Evolutionary conservation across 2,888 invertebrate genomes (phyloP), one percentile per base, ranked within the genome.

Genomic region (Macropis europaea): DNA sequence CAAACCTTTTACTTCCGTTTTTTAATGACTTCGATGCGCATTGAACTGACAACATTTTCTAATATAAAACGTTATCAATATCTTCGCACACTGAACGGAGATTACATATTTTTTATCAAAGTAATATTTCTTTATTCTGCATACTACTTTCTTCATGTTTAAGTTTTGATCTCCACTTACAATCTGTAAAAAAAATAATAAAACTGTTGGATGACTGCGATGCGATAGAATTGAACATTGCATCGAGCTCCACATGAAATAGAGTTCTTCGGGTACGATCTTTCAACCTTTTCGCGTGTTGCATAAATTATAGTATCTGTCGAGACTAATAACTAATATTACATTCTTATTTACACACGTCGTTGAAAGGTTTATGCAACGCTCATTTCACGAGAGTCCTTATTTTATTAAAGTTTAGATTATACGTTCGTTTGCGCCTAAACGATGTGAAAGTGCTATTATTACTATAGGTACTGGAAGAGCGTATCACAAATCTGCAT

Each of bases 281-380:
- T 67, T 50, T 57, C 4, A 45, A 69, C 69, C 68, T 69, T 57
- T 57, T 19, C 57, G 13, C 40, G 47, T 15, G 40, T 11, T 6
- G 28, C 15, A 47, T 48, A 56, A 68, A 68, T 66, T 66, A 57
- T 38, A 19, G 36, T 15, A 7, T 24, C 24, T 57, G 26, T 52
- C 68, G 13, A 7, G 17, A 9, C 15, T 30, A 45, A 45, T 56
- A 36, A 43, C 56, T 57, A 67, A 67, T 67, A 40, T 66, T 67
- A 69, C 69, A 67, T 67, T 67, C 67, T 57, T 67, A 69, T 69
- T 69, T 69, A 43, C 67, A 66, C 54, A 15, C 54, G 50, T 32
- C 57, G 69, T 30, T 57, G 56, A 57, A 45, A 69, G 69, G 57
- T 67, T 67, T 69, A 67, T 57, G 68, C 68, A 67, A 67, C 52